Base-by-base conservation (phyloP, 2,888 invertebrate genomes). In the Idaea straminata region DNA sequence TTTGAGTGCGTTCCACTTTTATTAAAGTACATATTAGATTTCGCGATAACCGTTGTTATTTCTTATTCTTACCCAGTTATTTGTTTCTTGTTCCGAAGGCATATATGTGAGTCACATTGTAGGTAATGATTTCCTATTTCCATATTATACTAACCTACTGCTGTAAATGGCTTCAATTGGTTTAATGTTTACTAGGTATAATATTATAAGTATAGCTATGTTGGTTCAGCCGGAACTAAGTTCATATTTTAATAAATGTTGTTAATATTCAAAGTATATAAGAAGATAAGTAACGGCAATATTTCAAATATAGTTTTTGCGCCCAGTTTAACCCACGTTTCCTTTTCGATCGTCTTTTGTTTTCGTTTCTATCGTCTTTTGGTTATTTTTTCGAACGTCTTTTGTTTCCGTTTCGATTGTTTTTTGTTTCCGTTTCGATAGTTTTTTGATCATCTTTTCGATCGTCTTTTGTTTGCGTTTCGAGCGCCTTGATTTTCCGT, bases 61-160 rank as follows among this genome's bases (percentile, higher is more conserved):
- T 47, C 47, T 47, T 47, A 47, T 47, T 47, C 47, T 47, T 47
- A 47, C 47, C 47, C 47, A 47, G 47, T 47, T 25, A 60, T 64
- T 64, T 60, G 59, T 15, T 63, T 66, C 61, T 67, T 60, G 47
- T 67, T 63, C 64, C 57, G 57, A 63, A 36, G 63, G 62, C 36
- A 69, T 68, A 59, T 25, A 59, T 25, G 47, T 69, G 69, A 73
- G 64, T 71, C 66, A 69, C 66, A 67, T 70, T 72, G 71, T 67
- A 25, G 25, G 25, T 25, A 68, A 71, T 61, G 35, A 60, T 72
- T 68, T 66, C 69, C 72, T 73, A 69, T 61, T 69, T 72, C 47
- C 47, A 47, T 47, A 47, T 47, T 47, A 47, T 57, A 47, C 47
- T 65, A 15, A 59, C 25, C 62, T 62, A 7, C 25, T 62, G 61